Evolutionary conservation across 2,113 vertebrate genomes (phyloP), one percentile per base, ranked within the genome.

Genomic region (Procavia capensis): DNA sequence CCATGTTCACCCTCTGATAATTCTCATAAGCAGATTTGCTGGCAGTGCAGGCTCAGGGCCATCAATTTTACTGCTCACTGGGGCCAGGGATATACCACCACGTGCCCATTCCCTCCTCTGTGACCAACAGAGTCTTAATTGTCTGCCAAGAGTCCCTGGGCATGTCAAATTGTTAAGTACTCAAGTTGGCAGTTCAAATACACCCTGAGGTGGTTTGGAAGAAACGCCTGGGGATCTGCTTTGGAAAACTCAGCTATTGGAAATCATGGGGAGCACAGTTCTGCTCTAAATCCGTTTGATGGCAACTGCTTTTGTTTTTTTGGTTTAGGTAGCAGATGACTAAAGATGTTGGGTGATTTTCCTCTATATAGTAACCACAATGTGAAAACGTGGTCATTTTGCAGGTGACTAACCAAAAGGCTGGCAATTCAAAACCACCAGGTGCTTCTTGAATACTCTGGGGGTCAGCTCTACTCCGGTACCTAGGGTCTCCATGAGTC

Each of bases 31-130:
- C 64, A 61, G 45, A 41, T 25, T 11, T 84, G 54, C 88, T 34
- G 47, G n/a, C 29, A 54, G 20, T 61, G 25, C 9, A 54, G 3
- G 0, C 66, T 31, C 31, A 10, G 7, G 54, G 59, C 39, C 84
- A 41, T 1, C 0, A 2, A 9, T 2, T 43, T 17, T 39, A 7
- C n/a, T 7, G 14, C 13, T 45, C 63, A n/a, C 39, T 25, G 4
- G 39, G 36, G 11, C 36, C 36, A 0, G 14, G 14, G 43, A 57
- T 25, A 31, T 2, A 2, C 20, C 66, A 76, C 29, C 78, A 4
- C 14, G 41, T n/a, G 34, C 54, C 39, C 20, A 31, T 75, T 86
- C 94, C 57, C 57, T 64, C 57, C 47, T 19, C 25, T 29, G 3
- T 45, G 54, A 57, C n/a, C 80, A 63, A 76, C 20, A 63, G 5